Evolutionary conservation across 2,888 invertebrate genomes (phyloP), one percentile per base, ranked within the genome.

Genomic region (Meteorus colon): DNA sequence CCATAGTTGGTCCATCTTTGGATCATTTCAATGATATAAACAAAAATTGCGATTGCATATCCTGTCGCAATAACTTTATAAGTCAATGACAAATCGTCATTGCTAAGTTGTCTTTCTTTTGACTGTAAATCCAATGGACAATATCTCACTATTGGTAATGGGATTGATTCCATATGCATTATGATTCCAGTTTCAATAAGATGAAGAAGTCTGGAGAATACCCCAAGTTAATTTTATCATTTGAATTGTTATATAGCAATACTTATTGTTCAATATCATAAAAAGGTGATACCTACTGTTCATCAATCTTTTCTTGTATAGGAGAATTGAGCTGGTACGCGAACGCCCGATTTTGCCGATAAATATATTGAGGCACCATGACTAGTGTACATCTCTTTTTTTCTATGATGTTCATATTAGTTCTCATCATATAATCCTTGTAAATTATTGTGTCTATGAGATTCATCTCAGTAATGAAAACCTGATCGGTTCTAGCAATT

Each of bases 71-170:
- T 95, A 1, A 96, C 94, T 81, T 94, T 90, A 84, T 96, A 97
- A 0, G 96, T 96, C 91, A 96, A 94, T 82, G 92, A 88, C 0
- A 97, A 91, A 87, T 97, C 96, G 4, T 93, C 92, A 85, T 96
- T 95, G 79, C 93, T 90, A 8, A 97, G 90, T 85, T 94, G 94
- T 0, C 96, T 91, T 84, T 96, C 96, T 59, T 94, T 95, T 75
- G 95, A 95, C 81, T 94, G 95, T 80, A 96, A 90, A 88, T 96
- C 93, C 71, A 96, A 91, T 0, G 96, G 96, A 82, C 97, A 97
- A 65, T 96, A 95, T 85, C 93, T 93, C 0, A 95, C 94, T 80
- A 93, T 92, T 0, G 96, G 96, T 80, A 96, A 87, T 80, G 93
- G 92, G 77, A 91, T 90, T 1, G 90, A 90, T 70, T 94, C 91